These are phyloP conservation scores for Phallusia fumigata DNA, from an alignment of 23 tunicate species.

Conservation along the genomic window DNA sequence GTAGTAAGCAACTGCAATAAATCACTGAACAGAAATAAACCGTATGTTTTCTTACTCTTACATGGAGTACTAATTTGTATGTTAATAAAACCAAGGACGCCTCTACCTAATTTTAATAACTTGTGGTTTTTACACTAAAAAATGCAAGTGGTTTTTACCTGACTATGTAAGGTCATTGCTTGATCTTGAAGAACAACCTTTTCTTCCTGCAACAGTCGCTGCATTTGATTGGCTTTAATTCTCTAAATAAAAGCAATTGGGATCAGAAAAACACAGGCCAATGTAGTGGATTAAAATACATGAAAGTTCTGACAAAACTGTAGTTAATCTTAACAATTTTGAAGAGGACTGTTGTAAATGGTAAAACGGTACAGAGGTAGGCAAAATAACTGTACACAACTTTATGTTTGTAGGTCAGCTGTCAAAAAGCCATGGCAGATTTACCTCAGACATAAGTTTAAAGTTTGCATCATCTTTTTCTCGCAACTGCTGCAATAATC, in stretches of 20 bases:
- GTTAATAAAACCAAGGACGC: too few relatives aligned
- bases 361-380: too few relatives aligned
- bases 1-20: background rate
- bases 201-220: slow-evolving; percentile 78
- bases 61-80: too few relatives aligned
- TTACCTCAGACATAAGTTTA: slow-evolving; percentile 94
- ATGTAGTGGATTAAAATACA: too few relatives aligned
- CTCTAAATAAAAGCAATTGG: slow-evolving; percentile 35
- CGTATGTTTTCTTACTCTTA: background rate
- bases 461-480: slow-evolving; percentile 97
- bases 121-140: too few relatives aligned
- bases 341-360: too few relatives aligned
- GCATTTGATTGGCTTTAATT: slow-evolving; percentile 88
- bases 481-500: slow-evolving; percentile 82
- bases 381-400: too few relatives aligned
- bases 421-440: background rate
- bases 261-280: background rate
- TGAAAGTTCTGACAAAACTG: too few relatives aligned
- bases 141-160: slow-evolving; percentile 38
- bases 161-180: slow-evolving; percentile 52
- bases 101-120: too few relatives aligned
- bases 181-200: slow-evolving; percentile 77
- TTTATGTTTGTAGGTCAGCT: background rate
- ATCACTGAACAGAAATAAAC: background rate
- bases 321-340: too few relatives aligned